These are phyloP conservation scores for Sylvicapra grimmia DNA, from an alignment of 2,113 vertebrate genomes.

Conservation along the genomic window DNA sequence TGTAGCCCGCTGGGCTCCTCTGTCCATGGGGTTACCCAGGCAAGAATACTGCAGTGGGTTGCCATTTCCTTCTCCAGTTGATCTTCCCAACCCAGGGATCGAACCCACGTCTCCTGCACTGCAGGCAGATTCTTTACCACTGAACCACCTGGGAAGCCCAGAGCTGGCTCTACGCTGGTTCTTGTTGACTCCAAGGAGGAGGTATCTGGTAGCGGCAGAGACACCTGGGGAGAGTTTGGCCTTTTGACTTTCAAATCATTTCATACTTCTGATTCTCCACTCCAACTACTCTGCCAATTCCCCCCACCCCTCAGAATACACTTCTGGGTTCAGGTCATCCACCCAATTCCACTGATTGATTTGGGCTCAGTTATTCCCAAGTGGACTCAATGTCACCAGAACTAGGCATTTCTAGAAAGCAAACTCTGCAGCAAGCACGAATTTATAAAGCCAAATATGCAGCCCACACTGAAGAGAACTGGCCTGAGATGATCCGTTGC, in stretches of 20 bases:
- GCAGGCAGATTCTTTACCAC: neutral
- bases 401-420: neutral
- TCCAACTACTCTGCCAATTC: neutral
- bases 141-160: neutral
- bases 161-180: neutral
- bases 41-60: neutral
- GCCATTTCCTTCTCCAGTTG: neutral
- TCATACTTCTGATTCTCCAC: neutral
- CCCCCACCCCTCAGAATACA: accelerated
- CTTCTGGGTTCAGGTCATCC: neutral
- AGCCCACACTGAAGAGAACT: accelerated
- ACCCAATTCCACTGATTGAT: neutral
- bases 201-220: neutral
- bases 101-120: neutral
- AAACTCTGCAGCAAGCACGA: neutral
- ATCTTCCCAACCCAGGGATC: neutral
- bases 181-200: neutral
- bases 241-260: neutral
- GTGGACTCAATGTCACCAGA: neutral
- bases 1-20: neutral
- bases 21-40: neutral
- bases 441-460: neutral
- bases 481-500: neutral
- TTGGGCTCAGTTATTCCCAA: neutral
- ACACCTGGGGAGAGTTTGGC: neutral